phyloP scores from a whole-genome alignment of 2,797 vertebrate genomes.

The Bufotes viridis region DNA sequence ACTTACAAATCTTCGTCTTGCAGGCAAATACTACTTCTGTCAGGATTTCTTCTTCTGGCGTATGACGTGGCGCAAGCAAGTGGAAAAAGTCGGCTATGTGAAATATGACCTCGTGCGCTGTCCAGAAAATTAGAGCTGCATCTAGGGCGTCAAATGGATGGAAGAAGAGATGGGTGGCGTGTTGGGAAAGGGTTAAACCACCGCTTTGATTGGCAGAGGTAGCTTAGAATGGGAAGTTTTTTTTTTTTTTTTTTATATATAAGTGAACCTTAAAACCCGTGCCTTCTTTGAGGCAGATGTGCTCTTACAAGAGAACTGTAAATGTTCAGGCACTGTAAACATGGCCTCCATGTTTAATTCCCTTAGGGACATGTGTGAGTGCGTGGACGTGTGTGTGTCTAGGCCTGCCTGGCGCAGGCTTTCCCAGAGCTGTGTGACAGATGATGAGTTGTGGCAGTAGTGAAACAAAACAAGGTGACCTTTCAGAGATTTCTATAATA shows the following conservation, averaged over 20 bases:
- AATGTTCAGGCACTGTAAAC: conserved; percentile 43
- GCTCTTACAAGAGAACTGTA: conserved; percentile 31
- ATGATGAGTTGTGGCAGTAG: conserved; percentile 46
- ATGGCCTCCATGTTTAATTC: conserved; percentile 30
- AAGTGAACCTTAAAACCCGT: background rate
- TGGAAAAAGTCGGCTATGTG: conserved; percentile 87
- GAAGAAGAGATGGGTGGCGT: background rate
- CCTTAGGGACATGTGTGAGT: conserved; percentile 18
- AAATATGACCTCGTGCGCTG: conserved; percentile 90
- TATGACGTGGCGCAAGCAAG: conserved; percentile 81
- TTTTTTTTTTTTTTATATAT: background rate
- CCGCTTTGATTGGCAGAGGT: background rate
- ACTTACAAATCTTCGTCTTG: background rate
- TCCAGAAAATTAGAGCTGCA: conserved; percentile 69
- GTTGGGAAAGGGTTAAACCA: conserved; percentile 9
- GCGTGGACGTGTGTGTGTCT: conserved; percentile 10
- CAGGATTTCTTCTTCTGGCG: conserved; percentile 88
- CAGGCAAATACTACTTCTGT: conserved; percentile 90
- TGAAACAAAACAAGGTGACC: conserved; percentile 46
- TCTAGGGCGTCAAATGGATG: background rate
- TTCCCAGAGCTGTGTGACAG: conserved; percentile 30
- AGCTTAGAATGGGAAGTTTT: background rate
- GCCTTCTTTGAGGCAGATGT: conserved; percentile 7
- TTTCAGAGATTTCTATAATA: conserved; percentile 62
- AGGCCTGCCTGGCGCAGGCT: conserved; percentile 58